Evolutionary conservation across 2,797 vertebrate species (phyloP).

Genomic region (Strix occidentalis): DNA sequence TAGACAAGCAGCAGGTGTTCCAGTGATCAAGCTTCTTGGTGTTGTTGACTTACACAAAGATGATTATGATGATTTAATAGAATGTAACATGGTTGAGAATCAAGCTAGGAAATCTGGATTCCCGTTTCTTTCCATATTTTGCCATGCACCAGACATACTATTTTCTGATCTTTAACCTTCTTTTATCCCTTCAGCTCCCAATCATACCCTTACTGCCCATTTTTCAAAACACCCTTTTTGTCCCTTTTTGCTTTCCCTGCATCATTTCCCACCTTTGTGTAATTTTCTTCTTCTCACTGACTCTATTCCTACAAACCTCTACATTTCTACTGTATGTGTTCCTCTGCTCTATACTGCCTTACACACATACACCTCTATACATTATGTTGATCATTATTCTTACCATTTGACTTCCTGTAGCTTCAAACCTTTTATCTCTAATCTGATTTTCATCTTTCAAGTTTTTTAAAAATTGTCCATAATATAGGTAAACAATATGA

Average conservation of each 20-base stretch:
- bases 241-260: not conserved
- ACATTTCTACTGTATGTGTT: not conserved
- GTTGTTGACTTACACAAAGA: not conserved
- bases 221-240: not conserved
- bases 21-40: not conserved
- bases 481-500: not conserved
- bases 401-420: not conserved
- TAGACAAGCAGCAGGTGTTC: not conserved
- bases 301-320: not conserved
- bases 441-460: not conserved
- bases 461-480: not conserved
- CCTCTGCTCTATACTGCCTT: not conserved
- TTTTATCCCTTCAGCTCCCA: not conserved
- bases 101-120: not conserved
- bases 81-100: not conserved
- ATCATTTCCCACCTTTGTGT: not conserved
- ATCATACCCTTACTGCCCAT: not conserved
- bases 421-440: not conserved
- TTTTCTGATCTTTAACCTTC: not conserved
- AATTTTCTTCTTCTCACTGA: not conserved
- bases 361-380: not conserved
- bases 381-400: not conserved
- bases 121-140: not conserved
- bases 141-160: not conserved
- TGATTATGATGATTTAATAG: not conserved